Conservation (phyloP, 2,113 vertebrate species). For the Ptyas mucosa region DNA sequence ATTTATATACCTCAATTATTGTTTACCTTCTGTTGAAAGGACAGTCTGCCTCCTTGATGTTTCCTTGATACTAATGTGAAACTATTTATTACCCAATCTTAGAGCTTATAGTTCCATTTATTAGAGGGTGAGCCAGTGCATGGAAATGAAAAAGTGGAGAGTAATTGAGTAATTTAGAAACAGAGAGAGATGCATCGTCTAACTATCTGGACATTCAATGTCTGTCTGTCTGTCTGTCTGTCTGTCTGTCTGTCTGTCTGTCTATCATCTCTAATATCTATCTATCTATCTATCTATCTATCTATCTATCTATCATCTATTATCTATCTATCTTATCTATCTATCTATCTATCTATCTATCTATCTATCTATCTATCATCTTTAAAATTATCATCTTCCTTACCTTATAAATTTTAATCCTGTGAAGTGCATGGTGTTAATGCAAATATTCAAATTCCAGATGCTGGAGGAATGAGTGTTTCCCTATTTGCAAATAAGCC, state of each 20-base stretch:
- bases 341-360: no score
- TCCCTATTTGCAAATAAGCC: background rate
- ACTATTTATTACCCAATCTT: background rate
- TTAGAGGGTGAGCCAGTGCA: background rate
- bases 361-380: background rate
- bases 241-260: no score
- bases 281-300: background rate
- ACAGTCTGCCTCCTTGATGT: background rate
- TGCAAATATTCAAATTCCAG: background rate
- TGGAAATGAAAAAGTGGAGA: background rate
- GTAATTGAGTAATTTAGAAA: background rate
- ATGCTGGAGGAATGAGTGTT: background rate
- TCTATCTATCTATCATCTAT: no score
- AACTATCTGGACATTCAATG: background rate
- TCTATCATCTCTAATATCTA: background rate
- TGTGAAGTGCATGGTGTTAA: background rate
- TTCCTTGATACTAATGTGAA: background rate
- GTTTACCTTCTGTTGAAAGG: background rate
- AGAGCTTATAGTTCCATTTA: background rate
- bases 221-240: no score
- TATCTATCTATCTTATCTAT: no score
- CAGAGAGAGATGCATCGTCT: background rate
- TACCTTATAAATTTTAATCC: background rate
- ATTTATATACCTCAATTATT: background rate
- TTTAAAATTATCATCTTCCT: background rate